A percentile compares a stretch with the other conserved stretches of the same genome.
phyloP scores from a whole-genome alignment of 2,797 vertebrate species.

The Buceros bicornis region DNA sequence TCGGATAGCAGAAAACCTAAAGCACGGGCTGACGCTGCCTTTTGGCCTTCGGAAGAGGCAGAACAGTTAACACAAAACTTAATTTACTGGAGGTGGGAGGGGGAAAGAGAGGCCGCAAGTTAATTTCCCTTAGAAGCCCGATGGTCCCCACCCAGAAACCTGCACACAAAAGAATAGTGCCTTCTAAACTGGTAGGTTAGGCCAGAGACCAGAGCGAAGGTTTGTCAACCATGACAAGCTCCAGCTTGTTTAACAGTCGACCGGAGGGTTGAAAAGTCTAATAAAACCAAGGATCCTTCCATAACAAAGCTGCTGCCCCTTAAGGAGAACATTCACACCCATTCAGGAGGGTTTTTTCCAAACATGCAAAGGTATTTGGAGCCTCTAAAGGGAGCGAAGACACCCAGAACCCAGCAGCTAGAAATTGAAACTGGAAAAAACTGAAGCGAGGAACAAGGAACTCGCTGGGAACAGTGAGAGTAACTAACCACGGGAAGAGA shows the following conservation, averaged over 20 bases:
- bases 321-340: slow-evolving; percentile 47
- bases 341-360: neutral
- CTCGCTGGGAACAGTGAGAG: slow-evolving; percentile 1
- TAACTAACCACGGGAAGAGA: slow-evolving; percentile 34
- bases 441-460: neutral
- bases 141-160: slow-evolving; percentile 70
- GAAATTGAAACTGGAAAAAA: neutral
- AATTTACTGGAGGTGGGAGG: slow-evolving; percentile 3
- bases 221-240: slow-evolving; percentile 74
- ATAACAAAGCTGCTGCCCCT: slow-evolving; percentile 61
- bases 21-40: neutral
- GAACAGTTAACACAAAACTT: slow-evolving; percentile 47
- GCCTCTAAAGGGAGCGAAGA: neutral
- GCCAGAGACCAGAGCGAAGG: slow-evolving; percentile 66
- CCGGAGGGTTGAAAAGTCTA: slow-evolving; percentile 62
- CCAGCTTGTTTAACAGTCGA: slow-evolving; percentile 54
- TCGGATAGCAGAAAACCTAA: slow-evolving; percentile 15
- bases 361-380: neutral
- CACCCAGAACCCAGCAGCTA: neutral
- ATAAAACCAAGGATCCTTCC: slow-evolving; percentile 65
- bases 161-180: slow-evolving; percentile 59
- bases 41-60: neutral
- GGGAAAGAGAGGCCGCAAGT: neutral
- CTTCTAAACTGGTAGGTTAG: slow-evolving; percentile 75
- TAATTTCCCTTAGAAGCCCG: slow-evolving; percentile 27